These are phyloP conservation scores for Silurus glanis DNA, from an alignment of 2,113 vertebrate species.

Conservation along the genomic window DNA sequence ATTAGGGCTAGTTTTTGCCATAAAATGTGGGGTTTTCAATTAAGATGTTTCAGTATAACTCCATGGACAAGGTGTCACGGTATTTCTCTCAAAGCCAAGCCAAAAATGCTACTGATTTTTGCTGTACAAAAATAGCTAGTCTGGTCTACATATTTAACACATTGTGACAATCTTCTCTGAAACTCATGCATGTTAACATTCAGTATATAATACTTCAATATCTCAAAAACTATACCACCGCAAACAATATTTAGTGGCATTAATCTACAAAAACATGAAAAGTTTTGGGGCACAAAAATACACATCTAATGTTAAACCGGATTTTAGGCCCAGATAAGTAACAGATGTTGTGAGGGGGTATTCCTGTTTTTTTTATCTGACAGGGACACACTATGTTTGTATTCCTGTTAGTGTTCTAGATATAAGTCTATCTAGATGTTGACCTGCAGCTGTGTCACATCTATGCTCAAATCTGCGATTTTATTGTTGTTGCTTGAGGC, in stretches of 20 bases:
- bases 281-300: background rate
- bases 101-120: background rate
- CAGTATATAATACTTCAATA: background rate
- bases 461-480: background rate
- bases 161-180: background rate
- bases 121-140: background rate
- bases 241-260: background rate
- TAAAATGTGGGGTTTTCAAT: background rate
- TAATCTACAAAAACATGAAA: background rate
- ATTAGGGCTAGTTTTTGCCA: background rate
- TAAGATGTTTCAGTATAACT: background rate
- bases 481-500: background rate
- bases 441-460: background rate
- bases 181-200: background rate
- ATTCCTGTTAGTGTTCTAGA: background rate
- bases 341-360: background rate
- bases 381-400: background rate
- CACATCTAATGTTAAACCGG: background rate
- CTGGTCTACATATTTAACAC: background rate
- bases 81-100: background rate
- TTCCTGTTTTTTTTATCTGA: background rate
- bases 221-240: background rate
- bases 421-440: background rate
- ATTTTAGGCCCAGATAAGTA: background rate
- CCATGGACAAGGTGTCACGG: background rate